A percentile compares a stretch with the other conserved stretches of the same genome.
phyloP scores from a whole-genome alignment of 2,113 vertebrate genomes.

The Heptranchias perlo region DNA sequence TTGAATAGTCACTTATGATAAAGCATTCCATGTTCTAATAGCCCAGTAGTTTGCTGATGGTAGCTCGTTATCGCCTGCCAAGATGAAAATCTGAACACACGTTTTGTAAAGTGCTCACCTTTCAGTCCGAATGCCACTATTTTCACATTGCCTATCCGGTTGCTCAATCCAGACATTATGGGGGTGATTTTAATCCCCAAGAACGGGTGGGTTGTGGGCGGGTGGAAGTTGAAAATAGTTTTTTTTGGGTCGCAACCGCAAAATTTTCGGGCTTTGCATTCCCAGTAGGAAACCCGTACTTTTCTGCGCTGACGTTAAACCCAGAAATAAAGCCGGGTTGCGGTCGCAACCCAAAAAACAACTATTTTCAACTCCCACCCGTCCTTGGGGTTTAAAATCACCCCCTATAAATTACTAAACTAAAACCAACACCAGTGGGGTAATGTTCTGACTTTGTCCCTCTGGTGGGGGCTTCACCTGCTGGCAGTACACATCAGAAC shows the following conservation, averaged over 20 bases:
- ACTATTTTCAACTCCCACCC: no score
- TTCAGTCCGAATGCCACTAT: not conserved
- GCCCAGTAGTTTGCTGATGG: not conserved
- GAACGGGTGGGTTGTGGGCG: no score
- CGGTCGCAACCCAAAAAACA: no score
- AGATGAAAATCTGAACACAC: not conserved
- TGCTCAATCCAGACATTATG: not conserved
- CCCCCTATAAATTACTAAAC: not conserved
- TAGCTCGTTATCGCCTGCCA: not conserved
- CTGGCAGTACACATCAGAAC: not conserved
- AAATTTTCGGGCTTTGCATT: no score
- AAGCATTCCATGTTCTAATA: not conserved
- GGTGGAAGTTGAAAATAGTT: no score
- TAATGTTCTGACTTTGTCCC: not conserved
- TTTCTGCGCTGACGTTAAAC: no score
- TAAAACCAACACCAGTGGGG: not conserved
- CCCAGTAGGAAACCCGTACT: no score
- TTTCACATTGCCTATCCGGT: not conserved
- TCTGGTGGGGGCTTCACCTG: not conserved
- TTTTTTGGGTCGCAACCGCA: no score
- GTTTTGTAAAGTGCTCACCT: not conserved
- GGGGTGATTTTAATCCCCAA: no score
- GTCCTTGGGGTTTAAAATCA: no score
- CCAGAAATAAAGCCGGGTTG: no score
- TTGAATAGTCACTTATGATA: not conserved